Evolutionary conservation across 2,888 invertebrate genomes (phyloP).

Genomic region (Chloroclystis v-ata): DNA sequence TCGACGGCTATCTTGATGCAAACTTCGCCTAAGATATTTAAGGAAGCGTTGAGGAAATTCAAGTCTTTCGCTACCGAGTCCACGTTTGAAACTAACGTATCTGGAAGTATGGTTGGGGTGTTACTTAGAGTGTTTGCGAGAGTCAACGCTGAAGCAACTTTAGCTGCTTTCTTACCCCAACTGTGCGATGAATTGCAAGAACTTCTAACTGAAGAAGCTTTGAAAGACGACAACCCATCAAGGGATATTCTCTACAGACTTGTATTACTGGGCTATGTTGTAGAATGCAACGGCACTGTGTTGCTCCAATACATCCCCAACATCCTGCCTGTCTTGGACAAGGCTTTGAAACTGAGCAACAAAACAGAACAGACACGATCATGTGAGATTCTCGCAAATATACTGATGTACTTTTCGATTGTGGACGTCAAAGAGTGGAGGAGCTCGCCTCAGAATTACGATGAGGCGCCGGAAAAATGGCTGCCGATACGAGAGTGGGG

Average conservation of each 20-base stretch:
- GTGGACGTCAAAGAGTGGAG: conserved; percentile 81
- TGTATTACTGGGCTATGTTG: conserved; percentile 83
- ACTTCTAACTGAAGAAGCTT: conserved; percentile 81
- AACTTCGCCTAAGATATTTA: conserved; percentile 81
- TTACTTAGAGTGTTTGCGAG: conserved; percentile 82
- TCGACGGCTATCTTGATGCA: conserved; percentile 84
- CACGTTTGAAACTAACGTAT: conserved; percentile 90
- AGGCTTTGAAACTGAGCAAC: conserved; percentile 82
- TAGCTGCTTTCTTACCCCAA: conserved; percentile 85
- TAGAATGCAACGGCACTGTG: conserved; percentile 81
- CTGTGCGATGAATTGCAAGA: conserved; percentile 82
- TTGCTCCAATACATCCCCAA: conserved; percentile 82
- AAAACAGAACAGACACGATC: conserved; percentile 81
- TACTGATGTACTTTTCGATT: conserved; percentile 79
- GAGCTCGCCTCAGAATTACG: conserved; percentile 79
- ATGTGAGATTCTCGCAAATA: conserved; percentile 78
- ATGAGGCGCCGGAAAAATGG: conserved; percentile 81
- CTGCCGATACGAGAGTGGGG: conserved; percentile 91
- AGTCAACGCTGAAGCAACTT: conserved; percentile 82
- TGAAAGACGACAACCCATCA: conserved; percentile 86
- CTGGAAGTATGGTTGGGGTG: conserved; percentile 87
- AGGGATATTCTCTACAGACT: conserved; percentile 88
- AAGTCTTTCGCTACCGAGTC: conserved; percentile 84
- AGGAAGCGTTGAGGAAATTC: conserved; percentile 85
- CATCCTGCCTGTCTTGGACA: conserved; percentile 82